Evolutionary conservation across 2,888 invertebrate species (phyloP), one percentile per base, ranked within the genome.

Genomic region (Hydraecia micacea): DNA sequence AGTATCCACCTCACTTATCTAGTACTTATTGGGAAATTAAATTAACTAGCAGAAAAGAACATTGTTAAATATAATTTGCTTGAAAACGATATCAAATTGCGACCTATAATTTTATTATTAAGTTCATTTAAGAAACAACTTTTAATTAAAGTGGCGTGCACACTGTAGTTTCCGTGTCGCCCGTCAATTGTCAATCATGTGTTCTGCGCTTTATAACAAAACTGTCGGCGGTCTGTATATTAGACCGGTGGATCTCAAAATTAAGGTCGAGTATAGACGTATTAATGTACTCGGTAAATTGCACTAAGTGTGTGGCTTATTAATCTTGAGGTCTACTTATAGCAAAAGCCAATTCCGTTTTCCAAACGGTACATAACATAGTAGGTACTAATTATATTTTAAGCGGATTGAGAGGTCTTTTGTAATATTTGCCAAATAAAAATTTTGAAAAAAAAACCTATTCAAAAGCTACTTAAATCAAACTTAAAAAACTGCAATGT

Each of bases 141-240:
- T 87, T 87, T 81, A 87, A 86, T 87, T 86, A 85, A 85, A 62
- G 46, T 36, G 39, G 36, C 11, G 62, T 63, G 28, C 52, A 62
- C 73, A 74, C 58, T 75, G 77, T 58, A 65, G 62, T 75, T 74
- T 87, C 69, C 74, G 28, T 65, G 75, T 77, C 62, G 28, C n/a
- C 63, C 21, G 63, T 80, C 77, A 78, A 73, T 87, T 84, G 89
- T 83, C 84, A 81, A 80, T 88, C 87, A 85, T 86, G 83, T 87
- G 81, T 87, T 66, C 68, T 46, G 32, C 1, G 77, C 80, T 77
- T 89, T 83, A 73, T 42, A 68, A 60, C 36, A 18, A 58, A 69
- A 52, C 42, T 67, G 85, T 83, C 87, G 87, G 87, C 78, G 28
- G 76, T 83, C 75, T 55, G 67, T 73, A 60, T 68, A 81, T 80